These are phyloP conservation scores for Meda fulgida DNA, from an alignment of 2,797 vertebrate species.

Conservation along the genomic window DNA sequence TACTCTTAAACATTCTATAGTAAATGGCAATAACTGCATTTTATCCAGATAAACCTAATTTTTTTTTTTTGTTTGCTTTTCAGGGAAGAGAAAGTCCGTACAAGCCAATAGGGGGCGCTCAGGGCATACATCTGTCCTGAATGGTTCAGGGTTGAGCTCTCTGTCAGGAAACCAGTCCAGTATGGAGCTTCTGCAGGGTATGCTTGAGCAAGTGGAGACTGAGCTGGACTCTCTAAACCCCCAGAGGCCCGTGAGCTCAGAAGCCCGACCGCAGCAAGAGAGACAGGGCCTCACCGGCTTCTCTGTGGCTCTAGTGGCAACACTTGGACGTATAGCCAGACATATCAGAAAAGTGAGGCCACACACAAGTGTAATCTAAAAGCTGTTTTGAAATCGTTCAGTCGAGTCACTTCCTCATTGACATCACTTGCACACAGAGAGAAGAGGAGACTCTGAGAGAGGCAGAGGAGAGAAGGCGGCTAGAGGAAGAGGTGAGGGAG, in stretches of 20 bases:
- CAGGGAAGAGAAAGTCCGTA: conserved; percentile 67
- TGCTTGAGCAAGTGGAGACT: conserved; percentile 85
- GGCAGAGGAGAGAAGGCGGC: conserved; percentile 70
- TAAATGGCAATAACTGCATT: not conserved
- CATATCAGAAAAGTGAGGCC: conserved; percentile 86
- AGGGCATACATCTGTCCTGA: conserved; percentile 61
- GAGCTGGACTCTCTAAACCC: conserved; percentile 81
- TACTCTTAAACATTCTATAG: not conserved
- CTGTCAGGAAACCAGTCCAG: conserved; percentile 73
- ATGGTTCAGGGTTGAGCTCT: conserved; percentile 68
- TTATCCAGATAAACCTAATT: not conserved
- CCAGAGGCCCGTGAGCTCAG: conserved; percentile 61
- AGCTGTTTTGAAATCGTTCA: not conserved
- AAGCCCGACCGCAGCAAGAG: conserved; percentile 59
- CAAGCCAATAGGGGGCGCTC: conserved; percentile 72
- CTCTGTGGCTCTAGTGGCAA: conserved; percentile 85
- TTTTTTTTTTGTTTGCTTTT: conserved; percentile 14
- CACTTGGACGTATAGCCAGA: conserved; percentile 84
- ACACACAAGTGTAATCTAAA: not conserved
- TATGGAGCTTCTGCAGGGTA: conserved; percentile 83
- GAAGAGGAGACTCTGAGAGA: conserved; percentile 79
- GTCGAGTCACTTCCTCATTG: not conserved
- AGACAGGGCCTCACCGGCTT: conserved; percentile 85
- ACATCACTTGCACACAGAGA: conserved; percentile 69
- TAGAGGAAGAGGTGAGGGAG: conserved; percentile 80